Base-by-base conservation (phyloP, 2,113 vertebrate species). In the Charina bottae region DNA sequence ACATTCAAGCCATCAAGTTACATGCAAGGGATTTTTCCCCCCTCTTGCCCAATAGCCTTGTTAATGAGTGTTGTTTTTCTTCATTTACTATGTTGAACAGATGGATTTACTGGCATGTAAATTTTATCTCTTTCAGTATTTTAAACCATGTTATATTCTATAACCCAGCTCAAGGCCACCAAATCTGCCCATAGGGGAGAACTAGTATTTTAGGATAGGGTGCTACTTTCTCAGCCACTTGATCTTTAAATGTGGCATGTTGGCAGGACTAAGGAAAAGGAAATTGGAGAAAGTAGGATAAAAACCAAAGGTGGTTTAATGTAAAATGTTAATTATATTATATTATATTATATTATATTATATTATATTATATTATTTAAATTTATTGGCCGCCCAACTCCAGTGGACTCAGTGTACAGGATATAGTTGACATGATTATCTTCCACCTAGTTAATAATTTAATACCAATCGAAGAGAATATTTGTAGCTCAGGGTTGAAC, bases 101-200 rank as follows among this genome's bases (percentile, higher is more conserved):
- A 96, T 96, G 92, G 96, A 96, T 96, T 94, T 95, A 95, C 91
- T 96, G 96, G 96, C 95, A 94, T 88, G 72, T 95, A 94, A 95
- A 97, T 97, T 96, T 96, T 96, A 83, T 97, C 96, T 94, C 95
- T 96, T 96, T 97, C 96, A 96, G 90, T 93, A 92, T 97, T 96
- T 94, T 92, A 96, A 96, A 94, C 62, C 60, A 58, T 93, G 85
- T 94, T 95, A 94, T 0, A 0, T 96, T 93, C 94, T 91, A 94
- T 96, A 96, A 96, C 95, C 95, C 93, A 92, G 93, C 95, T 96
- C 93, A 96, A 92, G 88, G 95, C 84, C 95, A 64, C 93, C 91
- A 95, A 54, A 23, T 88, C 46, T 68, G 33, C 59, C 58, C 90
- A 95, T 21, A 59, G 94, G 88, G 37, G 68, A 78, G 17, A 58